A percentile compares a stretch with the other conserved stretches of the same genome.
Evolutionary conservation across 1,140 invertebrate genomes (phyloP).

Genomic region (Heliothis virescens): DNA sequence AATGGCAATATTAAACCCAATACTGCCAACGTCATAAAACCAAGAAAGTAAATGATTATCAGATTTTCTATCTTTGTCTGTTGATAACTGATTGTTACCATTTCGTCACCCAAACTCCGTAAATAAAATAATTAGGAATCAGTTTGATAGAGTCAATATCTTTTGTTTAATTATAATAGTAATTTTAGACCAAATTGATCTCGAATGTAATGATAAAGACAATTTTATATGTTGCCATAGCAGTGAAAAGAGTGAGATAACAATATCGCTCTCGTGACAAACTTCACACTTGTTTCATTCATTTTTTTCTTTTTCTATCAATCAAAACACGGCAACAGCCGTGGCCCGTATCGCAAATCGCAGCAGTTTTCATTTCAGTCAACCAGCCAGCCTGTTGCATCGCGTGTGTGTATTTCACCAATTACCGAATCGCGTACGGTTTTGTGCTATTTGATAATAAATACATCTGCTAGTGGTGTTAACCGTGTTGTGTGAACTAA

Average conservation of each 20-base stretch:
- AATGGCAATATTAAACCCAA: background rate
- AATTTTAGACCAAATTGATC: background rate
- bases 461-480: slow-evolving; percentile 50
- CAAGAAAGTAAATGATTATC: slow-evolving; percentile 22
- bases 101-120: background rate
- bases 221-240: background rate
- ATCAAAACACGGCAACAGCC: slow-evolving; percentile 60
- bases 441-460: slow-evolving; percentile 42
- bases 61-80: slow-evolving; percentile 42
- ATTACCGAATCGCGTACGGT: slow-evolving; percentile 44
- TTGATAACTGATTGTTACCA: slow-evolving; percentile 31
- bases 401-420: slow-evolving; percentile 40
- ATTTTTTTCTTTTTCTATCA: slow-evolving; percentile 57
- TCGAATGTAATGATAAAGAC: background rate
- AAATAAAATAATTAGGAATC: background rate
- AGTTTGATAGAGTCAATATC: background rate
- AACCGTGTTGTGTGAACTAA: slow-evolving; percentile 69
- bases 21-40: slow-evolving; percentile 23
- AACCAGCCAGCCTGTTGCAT: slow-evolving; percentile 55
- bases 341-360: slow-evolving; percentile 51
- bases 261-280: slow-evolving; percentile 41
- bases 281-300: slow-evolving; percentile 62
- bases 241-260: slow-evolving; percentile 40
- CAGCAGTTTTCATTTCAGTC: slow-evolving; percentile 57
- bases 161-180: background rate